Conservation (phyloP, 2,888 invertebrate species). For the Chymomyza procnemis region DNA sequence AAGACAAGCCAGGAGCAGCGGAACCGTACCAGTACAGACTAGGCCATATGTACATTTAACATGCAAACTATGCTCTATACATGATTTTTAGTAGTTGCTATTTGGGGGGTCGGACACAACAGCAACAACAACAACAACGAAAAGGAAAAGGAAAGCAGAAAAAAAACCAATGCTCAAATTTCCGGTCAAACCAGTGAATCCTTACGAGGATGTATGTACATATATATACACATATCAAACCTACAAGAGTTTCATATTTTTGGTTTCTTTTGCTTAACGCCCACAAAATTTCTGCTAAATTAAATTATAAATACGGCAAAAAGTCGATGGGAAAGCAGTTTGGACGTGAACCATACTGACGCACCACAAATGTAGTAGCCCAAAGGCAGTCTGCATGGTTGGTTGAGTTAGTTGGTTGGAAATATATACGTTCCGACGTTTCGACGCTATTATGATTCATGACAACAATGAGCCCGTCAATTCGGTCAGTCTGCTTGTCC, state of each 20-base stretch:
- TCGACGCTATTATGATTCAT: constrained; percentile 62
- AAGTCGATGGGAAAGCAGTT: constrained; percentile 49
- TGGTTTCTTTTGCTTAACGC: constrained; percentile 57
- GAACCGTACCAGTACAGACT: neutral
- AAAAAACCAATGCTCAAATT: constrained; percentile 48
- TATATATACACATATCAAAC: constrained; percentile 17
- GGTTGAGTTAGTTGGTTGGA: neutral
- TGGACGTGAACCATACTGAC: neutral
- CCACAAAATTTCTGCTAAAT: constrained; percentile 72
- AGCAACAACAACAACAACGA: neutral
- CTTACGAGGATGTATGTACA: constrained; percentile 42
- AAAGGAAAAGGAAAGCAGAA: neutral
- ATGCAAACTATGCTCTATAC: constrained; percentile 54
- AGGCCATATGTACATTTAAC: constrained; percentile 61
- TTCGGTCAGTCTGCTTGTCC: constrained; percentile 8
- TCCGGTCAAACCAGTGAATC: constrained; percentile 69
- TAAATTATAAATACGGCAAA: constrained; percentile 70
- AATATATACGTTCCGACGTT: neutral
- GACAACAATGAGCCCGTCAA: constrained; percentile 52
- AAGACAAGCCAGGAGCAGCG: constrained; percentile 5
- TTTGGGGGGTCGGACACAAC: constrained; percentile 7
- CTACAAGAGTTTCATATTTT: constrained; percentile 30
- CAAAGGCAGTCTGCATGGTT: constrained; percentile 31
- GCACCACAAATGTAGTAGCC: constrained; percentile 49
- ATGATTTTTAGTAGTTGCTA: constrained; percentile 48